Percentiles rank a stretch among this genome's conserved stretches.
These are phyloP conservation scores for Ictalurus punctatus DNA, from an alignment of 2,113 vertebrate species.

Conservation along the genomic window DNA sequence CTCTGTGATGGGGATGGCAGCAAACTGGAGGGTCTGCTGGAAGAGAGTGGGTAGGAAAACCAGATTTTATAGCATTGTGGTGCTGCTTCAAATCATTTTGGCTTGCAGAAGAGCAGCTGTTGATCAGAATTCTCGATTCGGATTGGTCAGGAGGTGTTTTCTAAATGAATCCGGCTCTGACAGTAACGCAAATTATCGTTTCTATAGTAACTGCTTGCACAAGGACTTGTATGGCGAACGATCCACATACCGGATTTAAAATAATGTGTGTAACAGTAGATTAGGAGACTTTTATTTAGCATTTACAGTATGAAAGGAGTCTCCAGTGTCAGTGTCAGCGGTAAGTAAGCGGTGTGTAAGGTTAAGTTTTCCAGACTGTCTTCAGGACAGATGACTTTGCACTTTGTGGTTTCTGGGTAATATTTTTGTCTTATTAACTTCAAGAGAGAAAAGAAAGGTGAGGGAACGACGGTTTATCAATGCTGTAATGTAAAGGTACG, in stretches of 20 bases:
- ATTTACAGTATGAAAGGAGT: neutral
- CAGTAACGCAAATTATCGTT: neutral
- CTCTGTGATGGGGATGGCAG: neutral
- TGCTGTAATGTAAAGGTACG: no score
- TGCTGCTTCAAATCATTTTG: neutral
- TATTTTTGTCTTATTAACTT: no score
- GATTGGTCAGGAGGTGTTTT: neutral
- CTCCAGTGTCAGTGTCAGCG: neutral
- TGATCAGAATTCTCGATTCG: neutral
- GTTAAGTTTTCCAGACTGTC: no score
- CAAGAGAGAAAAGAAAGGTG: no score
- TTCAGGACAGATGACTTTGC: no score
- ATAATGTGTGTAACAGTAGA: neutral
- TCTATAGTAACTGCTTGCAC: neutral
- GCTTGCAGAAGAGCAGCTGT: neutral
- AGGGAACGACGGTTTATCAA: no score
- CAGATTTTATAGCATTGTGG: neutral
- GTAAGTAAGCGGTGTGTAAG: no score
- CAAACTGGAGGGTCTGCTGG: conserved; percentile 41
- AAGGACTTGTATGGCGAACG: neutral
- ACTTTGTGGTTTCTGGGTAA: no score
- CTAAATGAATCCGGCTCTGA: neutral
- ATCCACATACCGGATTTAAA: neutral
- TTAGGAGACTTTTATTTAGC: neutral
- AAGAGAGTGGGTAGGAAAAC: conserved; percentile 1